A percentile compares a stretch with the other conserved stretches of the same genome.
Conservation (phyloP, 1,140 invertebrate genomes). For the Drosophila nannoptera region DNA sequence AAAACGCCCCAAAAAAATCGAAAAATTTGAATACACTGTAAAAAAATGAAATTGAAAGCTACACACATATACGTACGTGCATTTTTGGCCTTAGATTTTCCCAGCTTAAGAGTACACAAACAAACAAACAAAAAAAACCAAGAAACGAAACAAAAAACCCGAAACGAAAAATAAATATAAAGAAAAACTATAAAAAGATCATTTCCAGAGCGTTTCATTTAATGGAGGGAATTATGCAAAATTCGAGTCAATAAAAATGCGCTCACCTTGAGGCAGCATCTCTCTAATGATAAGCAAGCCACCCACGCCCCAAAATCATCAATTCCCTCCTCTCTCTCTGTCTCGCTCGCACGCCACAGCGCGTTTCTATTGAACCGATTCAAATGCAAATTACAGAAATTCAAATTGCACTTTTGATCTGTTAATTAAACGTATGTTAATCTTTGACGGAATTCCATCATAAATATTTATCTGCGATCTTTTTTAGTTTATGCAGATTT, state of each 20-base stretch:
- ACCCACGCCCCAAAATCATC: neutral
- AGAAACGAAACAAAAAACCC: conserved; percentile 35
- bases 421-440: conserved; percentile 47
- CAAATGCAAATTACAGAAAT: conserved; percentile 43
- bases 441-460: conserved; percentile 56
- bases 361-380: conserved; percentile 21
- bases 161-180: conserved; percentile 59
- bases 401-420: conserved; percentile 61
- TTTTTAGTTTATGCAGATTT: conserved; percentile 20
- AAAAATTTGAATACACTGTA: conserved; percentile 51
- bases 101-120: conserved; percentile 63
- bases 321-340: no score
- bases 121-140: conserved; percentile 53
- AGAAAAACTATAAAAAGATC: conserved; percentile 31
- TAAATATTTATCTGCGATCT: conserved; percentile 55
- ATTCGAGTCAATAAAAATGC: neutral
- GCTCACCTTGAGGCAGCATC: neutral
- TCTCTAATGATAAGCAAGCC: neutral
- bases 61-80: conserved; percentile 67
- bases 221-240: neutral
- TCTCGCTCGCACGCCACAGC: neutral
- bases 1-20: conserved; percentile 15
- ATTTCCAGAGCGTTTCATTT: conserved; percentile 7
- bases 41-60: conserved; percentile 49
- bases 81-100: conserved; percentile 73